Evolutionary conservation across 1,140 invertebrate genomes (phyloP).

Genomic region (Philotrypesis tridentata): DNA sequence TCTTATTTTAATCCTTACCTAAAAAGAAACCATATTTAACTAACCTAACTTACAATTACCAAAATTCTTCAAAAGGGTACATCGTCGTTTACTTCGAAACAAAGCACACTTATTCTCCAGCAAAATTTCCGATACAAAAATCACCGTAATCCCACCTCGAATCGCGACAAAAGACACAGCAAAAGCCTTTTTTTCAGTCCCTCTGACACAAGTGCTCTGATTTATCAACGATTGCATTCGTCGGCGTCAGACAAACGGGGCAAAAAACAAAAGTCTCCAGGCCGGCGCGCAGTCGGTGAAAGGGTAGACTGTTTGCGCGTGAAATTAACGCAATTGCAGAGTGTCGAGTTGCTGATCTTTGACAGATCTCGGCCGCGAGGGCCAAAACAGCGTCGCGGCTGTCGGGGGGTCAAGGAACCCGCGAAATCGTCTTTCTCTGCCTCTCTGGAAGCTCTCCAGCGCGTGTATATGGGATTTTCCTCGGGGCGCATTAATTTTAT

Average conservation of each 20-base stretch:
- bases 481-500: not conserved
- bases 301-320: not conserved
- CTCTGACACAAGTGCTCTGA: not conserved
- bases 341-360: conserved; percentile 8
- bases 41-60: too few species aligned
- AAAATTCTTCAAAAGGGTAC: too few species aligned
- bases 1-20: too few species aligned
- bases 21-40: too few species aligned
- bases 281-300: not conserved
- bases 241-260: not conserved
- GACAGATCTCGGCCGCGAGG: conserved; percentile 5
- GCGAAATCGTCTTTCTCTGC: too few species aligned
- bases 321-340: not conserved
- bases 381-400: too few species aligned
- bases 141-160: too few species aligned
- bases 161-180: too few species aligned
- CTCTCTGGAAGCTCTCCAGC: not conserved
- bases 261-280: not conserved
- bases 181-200: too few species aligned
- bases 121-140: too few species aligned
- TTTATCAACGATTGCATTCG: not conserved
- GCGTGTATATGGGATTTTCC: not conserved
- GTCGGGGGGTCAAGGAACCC: not conserved
- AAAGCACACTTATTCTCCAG: too few species aligned
- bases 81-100: too few species aligned